Evolutionary conservation across 2,888 invertebrate genomes (phyloP).

Genomic region (Hyppa rectilinea): DNA sequence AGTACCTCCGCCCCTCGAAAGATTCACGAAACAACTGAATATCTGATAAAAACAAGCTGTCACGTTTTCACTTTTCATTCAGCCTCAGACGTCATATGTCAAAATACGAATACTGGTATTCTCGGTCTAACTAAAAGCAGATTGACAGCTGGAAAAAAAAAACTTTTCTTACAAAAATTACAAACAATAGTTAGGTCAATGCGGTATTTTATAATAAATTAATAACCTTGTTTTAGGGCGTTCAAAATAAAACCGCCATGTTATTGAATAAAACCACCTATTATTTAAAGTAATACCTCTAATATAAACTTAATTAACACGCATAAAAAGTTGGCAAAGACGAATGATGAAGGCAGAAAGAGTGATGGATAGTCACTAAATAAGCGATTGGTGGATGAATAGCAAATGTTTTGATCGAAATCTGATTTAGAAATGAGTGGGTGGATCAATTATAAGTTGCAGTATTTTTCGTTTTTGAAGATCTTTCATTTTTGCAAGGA

Average conservation of each 20-base stretch:
- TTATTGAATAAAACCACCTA: background rate
- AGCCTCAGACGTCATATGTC: conserved; percentile 41
- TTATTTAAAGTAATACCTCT: background rate
- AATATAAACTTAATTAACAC: too few species aligned
- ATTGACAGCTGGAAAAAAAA: conserved; percentile 7
- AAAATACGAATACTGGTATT: conserved; percentile 39
- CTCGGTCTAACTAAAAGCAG: background rate
- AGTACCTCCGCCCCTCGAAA: conserved; percentile 40
- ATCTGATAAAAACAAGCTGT: conserved; percentile 58
- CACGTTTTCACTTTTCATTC: conserved; percentile 48
- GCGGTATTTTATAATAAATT: background rate
- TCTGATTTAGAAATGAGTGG: background rate
- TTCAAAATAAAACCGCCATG: background rate
- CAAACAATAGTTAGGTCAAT: background rate
- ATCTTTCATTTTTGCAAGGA: too few species aligned
- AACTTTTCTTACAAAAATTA: background rate
- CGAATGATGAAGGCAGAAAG: background rate
- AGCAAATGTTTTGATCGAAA: background rate
- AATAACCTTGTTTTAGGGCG: background rate
- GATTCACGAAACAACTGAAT: conserved; percentile 58
- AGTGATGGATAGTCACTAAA: too few species aligned
- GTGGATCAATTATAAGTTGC: background rate
- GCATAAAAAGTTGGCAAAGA: background rate
- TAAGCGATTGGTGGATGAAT: background rate
- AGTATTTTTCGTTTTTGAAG: background rate